phyloP scores from a whole-genome alignment of 2,888 invertebrate genomes.

The Rutpela maculata region DNA sequence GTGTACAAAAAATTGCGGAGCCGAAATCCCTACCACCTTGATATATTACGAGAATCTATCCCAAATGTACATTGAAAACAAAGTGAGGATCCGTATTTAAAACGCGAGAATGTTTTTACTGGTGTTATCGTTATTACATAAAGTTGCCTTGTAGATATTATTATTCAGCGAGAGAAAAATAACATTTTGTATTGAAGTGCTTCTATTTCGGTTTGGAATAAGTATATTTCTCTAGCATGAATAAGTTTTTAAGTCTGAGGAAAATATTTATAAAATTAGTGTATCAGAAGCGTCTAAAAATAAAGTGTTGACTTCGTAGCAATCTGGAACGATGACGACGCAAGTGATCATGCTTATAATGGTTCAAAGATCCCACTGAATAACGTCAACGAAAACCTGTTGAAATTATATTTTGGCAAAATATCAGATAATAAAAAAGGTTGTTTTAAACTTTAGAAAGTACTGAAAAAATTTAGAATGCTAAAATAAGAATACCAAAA shows the following conservation, averaged over 20 bases:
- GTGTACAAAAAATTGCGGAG: too few relatives aligned
- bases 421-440: slow-evolving; percentile 43
- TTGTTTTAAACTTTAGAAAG: neutral
- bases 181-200: slow-evolving; percentile 6
- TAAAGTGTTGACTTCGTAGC: slow-evolving; percentile 47
- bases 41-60: too few relatives aligned
- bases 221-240: slow-evolving; percentile 13
- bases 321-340: slow-evolving; percentile 52
- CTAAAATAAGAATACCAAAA: neutral
- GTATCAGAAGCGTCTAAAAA: slow-evolving; percentile 49
- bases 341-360: slow-evolving; percentile 42
- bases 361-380: slow-evolving; percentile 60
- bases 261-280: slow-evolving; percentile 43
- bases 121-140: neutral
- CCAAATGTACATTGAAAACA: too few relatives aligned
- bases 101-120: neutral
- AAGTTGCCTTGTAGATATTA: neutral
- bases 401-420: slow-evolving; percentile 59
- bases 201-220: slow-evolving; percentile 14
- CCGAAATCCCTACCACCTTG: too few relatives aligned
- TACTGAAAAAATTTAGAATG: neutral
- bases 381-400: slow-evolving; percentile 62
- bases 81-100: too few relatives aligned
- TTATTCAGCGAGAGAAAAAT: neutral
- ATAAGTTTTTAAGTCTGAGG: slow-evolving; percentile 25